A percentile compares a stretch with the other conserved stretches of the same genome.
Evolutionary conservation across 2,888 invertebrate species (phyloP).

Genomic region (Protonemura montana): DNA sequence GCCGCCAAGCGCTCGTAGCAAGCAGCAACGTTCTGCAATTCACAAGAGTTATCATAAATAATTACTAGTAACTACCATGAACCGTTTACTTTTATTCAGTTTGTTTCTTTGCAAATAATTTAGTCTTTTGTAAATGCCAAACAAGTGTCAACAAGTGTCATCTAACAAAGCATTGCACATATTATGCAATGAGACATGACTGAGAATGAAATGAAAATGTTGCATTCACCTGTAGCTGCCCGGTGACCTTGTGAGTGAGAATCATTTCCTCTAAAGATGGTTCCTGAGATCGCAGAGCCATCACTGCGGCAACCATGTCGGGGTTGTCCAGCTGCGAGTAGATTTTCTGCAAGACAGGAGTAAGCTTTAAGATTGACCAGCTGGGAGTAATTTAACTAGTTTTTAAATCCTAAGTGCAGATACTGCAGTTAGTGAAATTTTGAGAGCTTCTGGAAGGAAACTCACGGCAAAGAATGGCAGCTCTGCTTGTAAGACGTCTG

Average conservation of each 20-base stretch:
- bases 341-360: constrained; percentile 68
- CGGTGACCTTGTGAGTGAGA: constrained; percentile 83
- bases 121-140: no score
- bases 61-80: background rate
- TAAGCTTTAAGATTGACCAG: constrained; percentile 90
- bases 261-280: constrained; percentile 85
- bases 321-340: constrained; percentile 89
- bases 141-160: no score
- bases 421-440: background rate
- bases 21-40: constrained; percentile 75
- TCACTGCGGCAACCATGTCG: constrained; percentile 84
- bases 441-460: background rate
- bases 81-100: no score
- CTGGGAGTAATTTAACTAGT: constrained; percentile 84
- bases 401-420: no score
- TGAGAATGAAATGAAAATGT: no score
- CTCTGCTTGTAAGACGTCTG: constrained; percentile 65
- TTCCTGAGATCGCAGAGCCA: constrained; percentile 76
- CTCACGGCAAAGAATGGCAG: constrained; percentile 58
- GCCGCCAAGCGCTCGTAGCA: constrained; percentile 86
- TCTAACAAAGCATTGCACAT: no score
- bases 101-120: no score
- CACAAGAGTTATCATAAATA: background rate
- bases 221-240: constrained; percentile 70
- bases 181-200: no score